A percentile compares a stretch with the other conserved stretches of the same genome.
Conservation (phyloP, 1,140 invertebrate species). For the Drosophila pallidifrons region DNA sequence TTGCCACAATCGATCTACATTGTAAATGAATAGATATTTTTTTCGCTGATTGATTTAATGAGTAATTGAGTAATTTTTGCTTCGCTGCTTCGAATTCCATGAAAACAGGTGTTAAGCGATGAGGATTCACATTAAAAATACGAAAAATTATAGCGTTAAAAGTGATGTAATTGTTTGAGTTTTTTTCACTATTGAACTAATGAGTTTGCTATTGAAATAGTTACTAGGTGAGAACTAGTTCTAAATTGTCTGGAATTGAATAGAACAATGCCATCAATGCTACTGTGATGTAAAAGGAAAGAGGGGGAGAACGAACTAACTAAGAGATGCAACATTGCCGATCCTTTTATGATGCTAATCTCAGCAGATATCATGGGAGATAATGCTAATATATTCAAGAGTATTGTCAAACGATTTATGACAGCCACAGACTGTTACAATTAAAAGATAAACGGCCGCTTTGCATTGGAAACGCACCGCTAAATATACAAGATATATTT, state of each 20-base stretch:
- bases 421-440: conserved; percentile 76
- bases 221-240: conserved; percentile 45
- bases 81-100: conserved; percentile 18
- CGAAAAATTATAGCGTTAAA: conserved; percentile 17
- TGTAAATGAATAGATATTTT: conserved; percentile 62
- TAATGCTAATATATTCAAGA: conserved; percentile 48
- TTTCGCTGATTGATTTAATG: conserved; percentile 75
- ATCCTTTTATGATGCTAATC: conserved; percentile 80
- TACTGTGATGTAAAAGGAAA: conserved; percentile 22
- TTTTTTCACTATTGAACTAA: conserved; percentile 26
- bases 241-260: conserved; percentile 41
- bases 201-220: conserved; percentile 23
- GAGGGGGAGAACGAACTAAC: background rate
- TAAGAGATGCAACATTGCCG: conserved; percentile 22
- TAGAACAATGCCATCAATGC: conserved; percentile 42
- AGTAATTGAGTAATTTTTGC: conserved; percentile 39
- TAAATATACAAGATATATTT: conserved; percentile 45
- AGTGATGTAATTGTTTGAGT: conserved; percentile 32
- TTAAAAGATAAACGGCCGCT: conserved; percentile 81
- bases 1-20: conserved; percentile 59
- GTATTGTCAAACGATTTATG: conserved; percentile 74
- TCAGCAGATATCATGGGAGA: conserved; percentile 44
- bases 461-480: conserved; percentile 78
- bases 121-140: conserved; percentile 25
- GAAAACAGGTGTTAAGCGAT: conserved; percentile 46